phyloP scores from a whole-genome alignment of 1,140 invertebrate genomes.

The Lepidurus arcticus region DNA sequence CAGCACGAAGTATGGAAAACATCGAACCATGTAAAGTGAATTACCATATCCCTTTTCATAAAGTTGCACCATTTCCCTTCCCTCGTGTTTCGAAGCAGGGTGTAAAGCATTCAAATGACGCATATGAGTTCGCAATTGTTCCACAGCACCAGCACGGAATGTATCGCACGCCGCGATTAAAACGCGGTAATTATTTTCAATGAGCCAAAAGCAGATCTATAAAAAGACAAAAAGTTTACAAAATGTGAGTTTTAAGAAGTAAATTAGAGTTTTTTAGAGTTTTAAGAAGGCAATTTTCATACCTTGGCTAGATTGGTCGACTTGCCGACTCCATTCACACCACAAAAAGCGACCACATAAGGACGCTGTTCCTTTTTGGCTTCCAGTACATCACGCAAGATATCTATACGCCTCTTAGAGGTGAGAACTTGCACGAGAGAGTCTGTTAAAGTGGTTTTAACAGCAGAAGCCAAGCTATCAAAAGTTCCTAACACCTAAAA shows the following conservation, averaged over 20 bases:
- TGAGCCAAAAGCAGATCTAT: conserved; percentile 96
- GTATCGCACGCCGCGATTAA: conserved; percentile 99
- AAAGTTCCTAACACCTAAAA: conserved; percentile 75
- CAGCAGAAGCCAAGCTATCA: conserved; percentile 75
- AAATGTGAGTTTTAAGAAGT: background rate
- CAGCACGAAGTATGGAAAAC: background rate
- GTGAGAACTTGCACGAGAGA: conserved; percentile 86
- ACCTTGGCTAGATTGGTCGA: conserved; percentile 97
- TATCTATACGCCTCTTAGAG: conserved; percentile 90
- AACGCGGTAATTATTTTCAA: conserved; percentile 94
- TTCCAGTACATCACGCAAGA: conserved; percentile 91
- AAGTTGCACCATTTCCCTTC: conserved; percentile 77
- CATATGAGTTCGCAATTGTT: conserved; percentile 93
- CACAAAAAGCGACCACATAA: conserved; percentile 96
- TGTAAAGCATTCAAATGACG: conserved; percentile 91
- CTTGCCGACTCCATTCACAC: conserved; percentile 99
- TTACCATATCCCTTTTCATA: conserved; percentile 95
- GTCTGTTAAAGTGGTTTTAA: conserved; percentile 73
- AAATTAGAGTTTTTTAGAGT: background rate
- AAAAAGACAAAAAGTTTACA: conserved; percentile 34
- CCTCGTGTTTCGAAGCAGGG: conserved; percentile 64
- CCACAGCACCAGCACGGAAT: conserved; percentile 97
- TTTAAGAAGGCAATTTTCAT: conserved; percentile 3
- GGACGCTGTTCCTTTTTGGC: conserved; percentile 73
- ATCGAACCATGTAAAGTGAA: conserved; percentile 14